A percentile compares a stretch with the other conserved stretches of the same genome.
Evolutionary conservation across 2,888 invertebrate genomes (phyloP).

Genomic region (Agriopis leucophaearia): DNA sequence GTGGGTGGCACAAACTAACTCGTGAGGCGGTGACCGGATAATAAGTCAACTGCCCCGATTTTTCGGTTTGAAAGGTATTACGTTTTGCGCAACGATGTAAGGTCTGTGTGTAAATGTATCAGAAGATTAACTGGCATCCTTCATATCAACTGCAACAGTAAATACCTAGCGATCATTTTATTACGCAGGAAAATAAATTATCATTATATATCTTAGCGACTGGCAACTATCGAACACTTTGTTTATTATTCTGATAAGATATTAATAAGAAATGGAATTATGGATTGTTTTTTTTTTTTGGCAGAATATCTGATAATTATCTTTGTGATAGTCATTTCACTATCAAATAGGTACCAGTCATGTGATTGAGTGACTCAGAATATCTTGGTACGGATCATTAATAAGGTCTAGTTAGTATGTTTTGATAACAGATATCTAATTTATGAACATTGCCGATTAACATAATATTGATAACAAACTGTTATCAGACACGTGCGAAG

Average conservation of each 20-base stretch:
- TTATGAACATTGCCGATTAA: slow-evolving; percentile 6
- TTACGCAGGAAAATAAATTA: slow-evolving; percentile 4
- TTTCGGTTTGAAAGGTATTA: no score
- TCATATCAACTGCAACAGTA: not conserved
- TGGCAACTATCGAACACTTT: not conserved
- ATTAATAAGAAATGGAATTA: slow-evolving; percentile 3
- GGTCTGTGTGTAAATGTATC: not conserved
- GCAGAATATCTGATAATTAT: not conserved
- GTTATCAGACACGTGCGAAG: slow-evolving; percentile 15
- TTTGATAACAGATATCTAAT: slow-evolving; percentile 10
- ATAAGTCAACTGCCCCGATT: no score
- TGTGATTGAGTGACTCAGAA: not conserved
- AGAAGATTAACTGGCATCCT: slow-evolving; percentile 1
- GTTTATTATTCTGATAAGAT: slow-evolving; percentile 4
- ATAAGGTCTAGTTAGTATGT: slow-evolving; percentile 2
- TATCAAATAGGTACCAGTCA: not conserved
- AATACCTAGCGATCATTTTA: slow-evolving; percentile 1
- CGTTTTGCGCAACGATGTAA: no score
- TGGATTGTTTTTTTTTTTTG: not conserved
- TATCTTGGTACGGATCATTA: not conserved
- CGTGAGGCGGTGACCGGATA: no score
- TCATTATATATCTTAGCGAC: slow-evolving; percentile 1
- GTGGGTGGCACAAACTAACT: no score
- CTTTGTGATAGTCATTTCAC: not conserved
- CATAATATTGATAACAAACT: slow-evolving; percentile 6